phyloP scores from a whole-genome alignment of 53 echinoderm and acorn worm genomes.

The Echinometra lucunter region DNA sequence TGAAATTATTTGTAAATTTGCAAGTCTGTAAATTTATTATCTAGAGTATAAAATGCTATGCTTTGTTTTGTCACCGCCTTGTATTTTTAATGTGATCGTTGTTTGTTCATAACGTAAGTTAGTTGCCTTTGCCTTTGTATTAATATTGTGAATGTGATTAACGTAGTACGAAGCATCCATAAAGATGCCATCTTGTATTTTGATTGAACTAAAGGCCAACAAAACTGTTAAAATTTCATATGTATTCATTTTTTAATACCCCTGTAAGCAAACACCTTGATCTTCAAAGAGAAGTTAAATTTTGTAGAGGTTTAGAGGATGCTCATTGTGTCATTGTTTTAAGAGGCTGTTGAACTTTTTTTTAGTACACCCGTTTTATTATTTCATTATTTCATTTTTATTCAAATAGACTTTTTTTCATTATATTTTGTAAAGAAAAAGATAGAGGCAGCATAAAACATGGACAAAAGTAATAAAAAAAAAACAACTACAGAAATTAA shows the following conservation, averaged over 20 bases:
- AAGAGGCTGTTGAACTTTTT: background rate
- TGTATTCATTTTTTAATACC: slow-evolving; percentile 29
- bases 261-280: slow-evolving; percentile 45
- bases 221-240: background rate
- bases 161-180: background rate
- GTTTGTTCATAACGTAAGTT: background rate
- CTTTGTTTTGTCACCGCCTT: slow-evolving; percentile 32
- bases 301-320: background rate
- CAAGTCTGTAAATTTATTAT: slow-evolving; percentile 55
- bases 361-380: background rate
- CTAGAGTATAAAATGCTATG: slow-evolving; percentile 25
- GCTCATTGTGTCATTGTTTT: background rate
- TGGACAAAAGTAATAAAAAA: background rate
- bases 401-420: background rate
- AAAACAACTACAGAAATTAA: background rate
- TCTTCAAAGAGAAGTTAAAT: background rate
- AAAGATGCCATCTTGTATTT: background rate
- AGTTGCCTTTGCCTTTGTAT: background rate
- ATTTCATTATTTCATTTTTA: background rate
- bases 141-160: background rate
- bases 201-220: background rate
- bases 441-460: background rate
- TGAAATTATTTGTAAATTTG: slow-evolving; percentile 54
- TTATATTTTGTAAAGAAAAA: background rate
- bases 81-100: background rate